Evolutionary conservation across 2,888 invertebrate genomes (phyloP).

Genomic region (Merodon equestris): DNA sequence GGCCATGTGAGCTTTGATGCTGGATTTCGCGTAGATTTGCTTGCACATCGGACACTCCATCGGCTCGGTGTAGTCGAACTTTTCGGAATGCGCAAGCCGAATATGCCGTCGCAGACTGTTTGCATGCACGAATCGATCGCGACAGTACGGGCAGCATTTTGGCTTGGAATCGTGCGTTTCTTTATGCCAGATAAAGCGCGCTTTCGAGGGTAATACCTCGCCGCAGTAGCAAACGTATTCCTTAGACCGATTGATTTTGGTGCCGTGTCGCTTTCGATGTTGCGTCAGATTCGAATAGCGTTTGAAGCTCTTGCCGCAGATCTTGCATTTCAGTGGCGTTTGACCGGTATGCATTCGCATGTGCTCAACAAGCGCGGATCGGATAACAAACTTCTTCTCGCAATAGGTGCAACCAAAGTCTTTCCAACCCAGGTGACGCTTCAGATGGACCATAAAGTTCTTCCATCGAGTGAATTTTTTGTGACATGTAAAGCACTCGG

Average conservation of each 20-base stretch:
- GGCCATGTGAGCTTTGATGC: conserved; percentile 88
- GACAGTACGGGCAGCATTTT: conserved; percentile 90
- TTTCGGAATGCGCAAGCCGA: conserved; percentile 88
- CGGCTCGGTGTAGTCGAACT: conserved; percentile 84
- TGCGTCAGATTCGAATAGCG: conserved; percentile 91
- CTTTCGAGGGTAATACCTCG: conserved; percentile 89
- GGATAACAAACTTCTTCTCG: conserved; percentile 89
- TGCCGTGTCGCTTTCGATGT: conserved; percentile 89
- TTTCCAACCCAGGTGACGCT: conserved; percentile 89
- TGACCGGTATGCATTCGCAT: conserved; percentile 90
- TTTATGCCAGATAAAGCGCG: conserved; percentile 91
- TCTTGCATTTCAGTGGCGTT: conserved; percentile 88
- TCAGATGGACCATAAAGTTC: conserved; percentile 88
- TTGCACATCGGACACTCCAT: conserved; percentile 85
- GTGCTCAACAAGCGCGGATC: conserved; percentile 90
- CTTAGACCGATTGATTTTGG: conserved; percentile 84
- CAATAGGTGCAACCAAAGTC: conserved; percentile 87
- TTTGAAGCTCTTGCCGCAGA: conserved; percentile 89
- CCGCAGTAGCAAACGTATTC: conserved; percentile 90
- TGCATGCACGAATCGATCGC: conserved; percentile 91
- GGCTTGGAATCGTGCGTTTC: conserved; percentile 91
- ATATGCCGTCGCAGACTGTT: conserved; percentile 91
- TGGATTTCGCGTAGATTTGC: conserved; percentile 86
- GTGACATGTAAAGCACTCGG: conserved; percentile 90
- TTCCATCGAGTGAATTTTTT: conserved; percentile 87